phyloP scores from a whole-genome alignment of 2,888 invertebrate genomes.

The Chrysina gloriosa region DNA sequence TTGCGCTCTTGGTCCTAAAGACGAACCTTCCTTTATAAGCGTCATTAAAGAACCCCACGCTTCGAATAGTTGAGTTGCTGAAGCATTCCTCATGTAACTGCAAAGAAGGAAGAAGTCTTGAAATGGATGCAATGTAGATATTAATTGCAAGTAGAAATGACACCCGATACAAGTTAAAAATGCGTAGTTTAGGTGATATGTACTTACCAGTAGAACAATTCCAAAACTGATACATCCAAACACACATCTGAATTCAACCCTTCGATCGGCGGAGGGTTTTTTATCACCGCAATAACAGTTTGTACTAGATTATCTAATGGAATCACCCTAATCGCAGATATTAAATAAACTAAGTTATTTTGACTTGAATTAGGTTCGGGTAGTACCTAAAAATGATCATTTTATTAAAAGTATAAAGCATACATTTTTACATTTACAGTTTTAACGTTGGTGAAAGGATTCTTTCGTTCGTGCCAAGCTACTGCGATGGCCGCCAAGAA shows the following conservation, averaged over 20 bases:
- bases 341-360: conserved; percentile 80
- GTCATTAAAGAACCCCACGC: conserved; percentile 82
- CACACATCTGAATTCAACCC: conserved; percentile 71
- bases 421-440: conserved; percentile 57
- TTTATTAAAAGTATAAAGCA: background rate
- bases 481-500: conserved; percentile 86
- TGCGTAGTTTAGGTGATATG: background rate
- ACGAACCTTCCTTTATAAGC: conserved; percentile 80
- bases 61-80: conserved; percentile 77
- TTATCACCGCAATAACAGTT: conserved; percentile 84
- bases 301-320: conserved; percentile 86
- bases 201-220: conserved; percentile 79
- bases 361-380: conserved; percentile 77
- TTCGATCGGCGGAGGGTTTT: conserved; percentile 76
- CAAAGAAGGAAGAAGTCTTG: too few relatives aligned
- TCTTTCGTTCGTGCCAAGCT: conserved; percentile 83
- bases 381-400: conserved; percentile 64
- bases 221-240: conserved; percentile 84
- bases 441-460: conserved; percentile 65
- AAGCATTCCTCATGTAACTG: conserved; percentile 75
- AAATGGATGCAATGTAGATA: too few relatives aligned
- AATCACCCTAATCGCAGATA: conserved; percentile 84
- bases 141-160: background rate
- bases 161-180: conserved; percentile 9
- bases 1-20: conserved; percentile 79